A percentile compares a stretch with the other conserved stretches of the same genome.
Conservation (phyloP, 2,797 vertebrate genomes). For the Sebastes variabilis region DNA sequence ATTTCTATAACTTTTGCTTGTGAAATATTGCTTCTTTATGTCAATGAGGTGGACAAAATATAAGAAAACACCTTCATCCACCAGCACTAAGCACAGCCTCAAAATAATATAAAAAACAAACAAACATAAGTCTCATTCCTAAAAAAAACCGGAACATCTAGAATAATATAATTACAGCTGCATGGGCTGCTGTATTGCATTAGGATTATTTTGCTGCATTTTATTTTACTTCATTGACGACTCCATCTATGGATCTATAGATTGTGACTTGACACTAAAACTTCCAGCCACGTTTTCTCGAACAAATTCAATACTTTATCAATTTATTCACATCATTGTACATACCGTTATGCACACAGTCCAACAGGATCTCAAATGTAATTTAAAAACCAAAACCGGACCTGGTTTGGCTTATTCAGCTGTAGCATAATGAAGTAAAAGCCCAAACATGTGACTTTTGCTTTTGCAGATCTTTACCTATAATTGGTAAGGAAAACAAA, state of each 20-base stretch:
- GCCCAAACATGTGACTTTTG: not conserved
- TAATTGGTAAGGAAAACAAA: not conserved
- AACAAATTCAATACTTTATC: not conserved
- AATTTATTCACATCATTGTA: not conserved
- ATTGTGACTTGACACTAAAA: too few species aligned
- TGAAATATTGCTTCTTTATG: not conserved
- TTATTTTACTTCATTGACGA: not conserved
- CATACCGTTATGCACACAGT: not conserved
- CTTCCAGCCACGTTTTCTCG: not conserved
- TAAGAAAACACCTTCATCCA: not conserved
- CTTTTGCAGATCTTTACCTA: not conserved
- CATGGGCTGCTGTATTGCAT: not conserved
- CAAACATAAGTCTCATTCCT: too few species aligned
- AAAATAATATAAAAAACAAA: not conserved
- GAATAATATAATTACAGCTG: fast-evolving
- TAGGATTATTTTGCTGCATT: not conserved
- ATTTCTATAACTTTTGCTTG: not conserved
- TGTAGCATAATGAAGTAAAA: not conserved
- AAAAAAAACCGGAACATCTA: not conserved
- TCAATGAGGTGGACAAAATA: not conserved
- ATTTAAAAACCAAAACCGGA: not conserved
- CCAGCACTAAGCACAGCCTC: not conserved
- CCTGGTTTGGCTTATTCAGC: not conserved
- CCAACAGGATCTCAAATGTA: not conserved
- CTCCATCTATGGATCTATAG: too few species aligned